A percentile compares a stretch with the other conserved stretches of the same genome.
Evolutionary conservation across 2,113 vertebrate genomes (phyloP).

Genomic region (Sylvilagus bachmani): DNA sequence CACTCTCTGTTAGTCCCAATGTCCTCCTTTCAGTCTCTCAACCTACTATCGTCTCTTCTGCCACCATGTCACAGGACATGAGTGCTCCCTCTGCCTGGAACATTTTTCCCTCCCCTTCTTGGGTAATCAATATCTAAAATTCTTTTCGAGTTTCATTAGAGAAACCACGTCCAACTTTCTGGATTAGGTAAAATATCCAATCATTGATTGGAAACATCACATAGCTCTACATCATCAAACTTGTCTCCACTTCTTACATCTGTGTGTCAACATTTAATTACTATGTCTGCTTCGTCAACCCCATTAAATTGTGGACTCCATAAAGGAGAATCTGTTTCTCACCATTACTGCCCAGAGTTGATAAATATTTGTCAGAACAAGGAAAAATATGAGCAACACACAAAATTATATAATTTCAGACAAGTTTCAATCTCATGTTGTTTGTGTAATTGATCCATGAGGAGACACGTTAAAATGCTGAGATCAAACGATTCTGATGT

Average conservation of each 20-base stretch:
- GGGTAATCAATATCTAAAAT: neutral
- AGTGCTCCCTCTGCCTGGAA: neutral
- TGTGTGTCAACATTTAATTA: neutral
- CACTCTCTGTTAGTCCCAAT: neutral
- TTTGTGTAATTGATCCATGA: neutral
- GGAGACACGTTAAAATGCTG: conserved; percentile 3
- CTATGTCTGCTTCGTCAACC: neutral
- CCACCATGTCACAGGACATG: neutral
- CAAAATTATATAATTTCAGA: neutral
- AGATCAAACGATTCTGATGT: conserved; percentile 64
- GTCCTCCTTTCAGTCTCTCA: neutral
- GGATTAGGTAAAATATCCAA: neutral
- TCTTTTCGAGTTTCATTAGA: neutral
- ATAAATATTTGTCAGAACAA: conserved; percentile 8
- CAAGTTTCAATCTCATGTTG: neutral
- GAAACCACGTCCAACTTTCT: neutral
- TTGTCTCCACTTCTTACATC: neutral
- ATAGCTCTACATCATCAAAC: neutral
- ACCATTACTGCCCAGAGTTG: neutral
- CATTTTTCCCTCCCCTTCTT: neutral
- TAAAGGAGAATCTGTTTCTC: neutral
- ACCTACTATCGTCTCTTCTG: neutral
- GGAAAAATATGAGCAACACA: neutral
- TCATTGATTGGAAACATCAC: neutral
- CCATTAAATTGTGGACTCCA: neutral